phyloP scores from a whole-genome alignment of 1,140 invertebrate genomes.

The Cotesia glomerata region DNA sequence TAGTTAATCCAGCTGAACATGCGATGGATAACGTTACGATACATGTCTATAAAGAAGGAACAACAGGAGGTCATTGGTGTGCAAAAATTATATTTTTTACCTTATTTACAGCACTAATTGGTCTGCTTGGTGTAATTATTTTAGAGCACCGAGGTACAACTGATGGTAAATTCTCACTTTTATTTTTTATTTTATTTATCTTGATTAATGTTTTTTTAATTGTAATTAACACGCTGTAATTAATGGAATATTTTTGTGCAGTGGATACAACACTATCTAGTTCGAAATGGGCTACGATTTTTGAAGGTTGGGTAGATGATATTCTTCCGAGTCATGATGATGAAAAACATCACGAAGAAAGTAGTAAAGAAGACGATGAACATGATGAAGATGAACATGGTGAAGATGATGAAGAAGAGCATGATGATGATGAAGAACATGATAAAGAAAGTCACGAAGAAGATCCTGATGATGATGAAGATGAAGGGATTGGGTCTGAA shows the following conservation, averaged over 20 bases:
- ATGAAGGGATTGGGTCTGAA: neutral
- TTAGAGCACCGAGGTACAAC: slow-evolving; percentile 77
- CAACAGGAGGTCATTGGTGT: slow-evolving; percentile 79
- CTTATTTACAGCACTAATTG: slow-evolving; percentile 72
- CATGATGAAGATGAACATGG: slow-evolving; percentile 44
- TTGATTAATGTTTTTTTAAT: slow-evolving; percentile 17
- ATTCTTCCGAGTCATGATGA: slow-evolving; percentile 55
- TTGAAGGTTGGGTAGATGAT: slow-evolving; percentile 82
- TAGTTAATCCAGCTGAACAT: slow-evolving; percentile 44
- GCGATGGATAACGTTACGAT: slow-evolving; percentile 72
- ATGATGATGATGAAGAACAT: slow-evolving; percentile 37
- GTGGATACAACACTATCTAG: slow-evolving; percentile 75
- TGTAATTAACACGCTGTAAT: neutral
- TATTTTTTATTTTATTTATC: neutral
- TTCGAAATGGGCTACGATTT: slow-evolving; percentile 74
- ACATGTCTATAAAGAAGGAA: slow-evolving; percentile 76
- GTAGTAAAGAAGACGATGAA: slow-evolving; percentile 43
- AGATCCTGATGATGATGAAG: slow-evolving; percentile 35
- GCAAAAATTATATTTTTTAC: slow-evolving; percentile 82
- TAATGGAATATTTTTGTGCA: slow-evolving; percentile 51
- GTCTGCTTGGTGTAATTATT: slow-evolving; percentile 77
- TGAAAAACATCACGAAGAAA: slow-evolving; percentile 54
- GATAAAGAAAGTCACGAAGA: slow-evolving; percentile 19
- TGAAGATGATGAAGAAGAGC: slow-evolving; percentile 39
- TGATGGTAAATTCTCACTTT: slow-evolving; percentile 70